phyloP scores from a whole-genome alignment of 1,140 invertebrate species.

The Zaprionus tsacasi region DNA sequence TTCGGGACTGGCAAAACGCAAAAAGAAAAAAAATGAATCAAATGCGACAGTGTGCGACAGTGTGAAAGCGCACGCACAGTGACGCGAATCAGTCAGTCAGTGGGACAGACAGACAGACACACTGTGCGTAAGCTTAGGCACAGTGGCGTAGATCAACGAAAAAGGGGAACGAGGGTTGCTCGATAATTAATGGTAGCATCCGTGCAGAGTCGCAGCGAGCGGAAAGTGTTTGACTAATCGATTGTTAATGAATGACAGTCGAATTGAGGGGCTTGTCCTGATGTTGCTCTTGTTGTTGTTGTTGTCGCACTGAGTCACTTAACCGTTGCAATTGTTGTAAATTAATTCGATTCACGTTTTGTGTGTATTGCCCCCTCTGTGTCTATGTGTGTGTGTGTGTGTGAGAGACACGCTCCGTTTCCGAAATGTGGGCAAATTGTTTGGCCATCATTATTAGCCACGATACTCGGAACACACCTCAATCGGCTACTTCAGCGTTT shows the following conservation, averaged over 20 bases:
- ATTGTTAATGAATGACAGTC: slow-evolving; percentile 80
- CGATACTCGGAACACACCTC: slow-evolving; percentile 6
- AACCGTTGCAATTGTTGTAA: slow-evolving; percentile 69
- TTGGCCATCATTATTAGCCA: slow-evolving; percentile 48
- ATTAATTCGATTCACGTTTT: slow-evolving; percentile 76
- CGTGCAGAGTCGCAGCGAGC: slow-evolving; percentile 40
- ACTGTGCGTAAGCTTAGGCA: background rate
- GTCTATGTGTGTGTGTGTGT: background rate
- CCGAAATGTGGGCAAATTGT: slow-evolving; percentile 51
- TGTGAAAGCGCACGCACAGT: slow-evolving; percentile 21
- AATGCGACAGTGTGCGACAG: slow-evolving; percentile 35
- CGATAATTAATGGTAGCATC: slow-evolving; percentile 67
- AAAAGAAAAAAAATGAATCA: slow-evolving; percentile 15
- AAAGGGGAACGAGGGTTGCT: slow-evolving; percentile 22
- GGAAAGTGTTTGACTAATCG: slow-evolving; percentile 81
- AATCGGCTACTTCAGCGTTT: slow-evolving; percentile 6
- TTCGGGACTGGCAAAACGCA: background rate
- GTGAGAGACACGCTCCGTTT: background rate
- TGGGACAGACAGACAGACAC: background rate
- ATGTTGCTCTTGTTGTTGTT: no score
- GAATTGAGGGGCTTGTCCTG: slow-evolving; percentile 43
- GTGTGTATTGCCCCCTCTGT: background rate
- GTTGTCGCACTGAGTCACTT: slow-evolving; percentile 64
- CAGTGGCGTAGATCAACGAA: slow-evolving; percentile 2
- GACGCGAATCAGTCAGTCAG: slow-evolving; percentile 27